Evolutionary conservation across 1,140 invertebrate genomes (phyloP), one percentile per base, ranked within the genome.

Genomic region (Gerris buenoi): DNA sequence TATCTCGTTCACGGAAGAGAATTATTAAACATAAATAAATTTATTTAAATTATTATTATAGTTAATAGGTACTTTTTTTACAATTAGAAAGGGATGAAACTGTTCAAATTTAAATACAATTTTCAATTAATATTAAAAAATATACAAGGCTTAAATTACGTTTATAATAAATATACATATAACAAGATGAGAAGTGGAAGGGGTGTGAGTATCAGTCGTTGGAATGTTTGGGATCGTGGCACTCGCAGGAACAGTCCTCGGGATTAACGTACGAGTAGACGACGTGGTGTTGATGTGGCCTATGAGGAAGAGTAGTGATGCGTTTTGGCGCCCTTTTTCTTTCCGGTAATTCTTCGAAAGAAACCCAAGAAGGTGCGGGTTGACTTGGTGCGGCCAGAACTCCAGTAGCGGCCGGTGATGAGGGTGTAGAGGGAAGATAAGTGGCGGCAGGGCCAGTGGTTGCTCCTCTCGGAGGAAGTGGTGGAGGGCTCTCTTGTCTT

Each of bases 281-380:
- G n/a, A 61, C 46, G 27, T 65, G 72, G 64, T 76, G 67, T 70
- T 77, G 77, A 2, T 88, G 88, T 70, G 90, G 81, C 10, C 87
- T 89, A 72, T 77, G 77, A 2, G 88, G 88, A 70, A 91, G 81
- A 10, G 88, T 89, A 72, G 89, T 88, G 69, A 91, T 90, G 66
- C 87, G 80, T 76, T 88, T 89, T 14, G 89, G 87, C 62, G 85
- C 81, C 75, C 89, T 89, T 23, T 86, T 79, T 69, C 84, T 83
- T 75, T 91, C 89, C 0, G 89, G 89, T 64, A 91, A 85, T 71
- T 91, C 89, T 75, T 90, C 88, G 74, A 91, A 91, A 73, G 90
- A 89, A 27, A 93, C 88, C 90, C 90, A 93, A 65, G 85, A 84
- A 0, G 75, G 78, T 1, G 75, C 78, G 73, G 33, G 33, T 78